These are phyloP conservation scores for Tetramorium parvispinum DNA, from an alignment of 1,140 invertebrate species.

Conservation along the genomic window DNA sequence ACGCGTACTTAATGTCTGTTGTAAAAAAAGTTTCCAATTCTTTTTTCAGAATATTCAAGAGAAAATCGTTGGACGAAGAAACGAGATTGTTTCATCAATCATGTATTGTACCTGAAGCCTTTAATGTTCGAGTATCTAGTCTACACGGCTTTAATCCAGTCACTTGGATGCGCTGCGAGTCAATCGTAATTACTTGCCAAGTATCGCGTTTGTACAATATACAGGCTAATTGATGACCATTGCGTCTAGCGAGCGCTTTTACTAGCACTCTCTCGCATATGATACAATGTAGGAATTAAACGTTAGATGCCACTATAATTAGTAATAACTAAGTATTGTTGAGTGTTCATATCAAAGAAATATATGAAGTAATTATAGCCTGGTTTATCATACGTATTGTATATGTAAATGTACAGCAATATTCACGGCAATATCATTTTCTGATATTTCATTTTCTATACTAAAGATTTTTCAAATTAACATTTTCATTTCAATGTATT, in stretches of 20 bases:
- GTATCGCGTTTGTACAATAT: conserved; percentile 11
- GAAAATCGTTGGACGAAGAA: background rate
- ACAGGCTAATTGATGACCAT: conserved; percentile 18
- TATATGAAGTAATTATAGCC: conserved; percentile 8
- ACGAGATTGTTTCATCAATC: background rate
- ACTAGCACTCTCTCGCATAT: background rate
- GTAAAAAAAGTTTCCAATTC: background rate
- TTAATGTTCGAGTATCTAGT: background rate
- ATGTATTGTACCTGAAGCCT: background rate
- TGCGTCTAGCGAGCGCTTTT: background rate
- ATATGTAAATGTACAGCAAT: background rate
- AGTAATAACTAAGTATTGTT: conserved; percentile 27
- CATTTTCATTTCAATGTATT: background rate
- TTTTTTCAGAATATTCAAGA: background rate
- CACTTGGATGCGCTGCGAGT: background rate
- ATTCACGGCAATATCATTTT: background rate
- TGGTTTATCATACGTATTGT: background rate
- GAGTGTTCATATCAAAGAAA: background rate
- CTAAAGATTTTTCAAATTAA: background rate
- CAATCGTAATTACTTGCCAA: conserved; percentile 26
- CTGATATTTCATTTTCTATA: too few relatives aligned
- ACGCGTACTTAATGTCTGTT: background rate
- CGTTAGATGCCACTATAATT: conserved; percentile 30
- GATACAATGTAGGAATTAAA: conserved; percentile 15
- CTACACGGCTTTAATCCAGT: background rate